Evolutionary conservation across 2,113 vertebrate genomes (phyloP).

Genomic region (Rhinogobius similis): DNA sequence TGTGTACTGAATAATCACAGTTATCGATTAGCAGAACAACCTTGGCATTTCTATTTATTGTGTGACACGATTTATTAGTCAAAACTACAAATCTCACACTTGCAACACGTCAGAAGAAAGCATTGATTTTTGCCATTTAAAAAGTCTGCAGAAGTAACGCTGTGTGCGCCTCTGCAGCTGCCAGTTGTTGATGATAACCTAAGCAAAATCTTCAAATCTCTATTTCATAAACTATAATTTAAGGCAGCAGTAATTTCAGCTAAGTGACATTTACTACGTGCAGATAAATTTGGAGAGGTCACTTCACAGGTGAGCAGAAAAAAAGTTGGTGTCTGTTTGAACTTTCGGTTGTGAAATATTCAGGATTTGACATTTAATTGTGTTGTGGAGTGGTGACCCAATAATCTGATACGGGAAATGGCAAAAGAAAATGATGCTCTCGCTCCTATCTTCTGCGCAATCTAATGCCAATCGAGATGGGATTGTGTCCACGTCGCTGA

Average conservation of each 20-base stretch:
- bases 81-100: no score
- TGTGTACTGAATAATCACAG: no score
- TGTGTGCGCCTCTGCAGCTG: neutral
- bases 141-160: neutral
- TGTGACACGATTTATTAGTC: no score
- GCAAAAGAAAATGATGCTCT: slow-evolving; percentile 4
- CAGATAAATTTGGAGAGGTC: neutral
- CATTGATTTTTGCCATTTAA: neutral
- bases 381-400: neutral
- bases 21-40: no score
- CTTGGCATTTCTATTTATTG: no score
- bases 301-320: neutral
- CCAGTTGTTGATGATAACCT: neutral
- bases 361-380: neutral
- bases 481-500: neutral
- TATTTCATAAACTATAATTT: neutral
- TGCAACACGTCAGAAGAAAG: neutral
- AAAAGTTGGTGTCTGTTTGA: neutral
- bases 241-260: neutral
- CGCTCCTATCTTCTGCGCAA: neutral
- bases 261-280: slow-evolving; percentile 10
- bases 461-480: neutral
- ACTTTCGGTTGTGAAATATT: neutral
- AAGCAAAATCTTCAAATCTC: neutral
- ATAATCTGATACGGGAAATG: neutral